A percentile compares a stretch with the other conserved stretches of the same genome.
phyloP scores from a whole-genome alignment of 2,113 vertebrate species.

The Atlantisia rogersi region DNA sequence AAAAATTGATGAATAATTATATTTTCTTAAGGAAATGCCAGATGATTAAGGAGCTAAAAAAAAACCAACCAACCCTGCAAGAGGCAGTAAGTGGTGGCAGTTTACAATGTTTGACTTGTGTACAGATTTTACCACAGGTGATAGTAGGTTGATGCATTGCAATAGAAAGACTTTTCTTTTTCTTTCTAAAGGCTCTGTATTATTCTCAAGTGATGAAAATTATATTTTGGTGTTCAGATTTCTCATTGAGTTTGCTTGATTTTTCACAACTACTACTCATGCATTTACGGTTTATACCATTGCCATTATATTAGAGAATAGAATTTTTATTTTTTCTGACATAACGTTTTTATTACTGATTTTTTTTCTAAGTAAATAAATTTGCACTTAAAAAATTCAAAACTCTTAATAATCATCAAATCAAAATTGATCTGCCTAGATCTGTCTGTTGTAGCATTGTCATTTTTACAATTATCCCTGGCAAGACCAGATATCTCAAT shows the following conservation, averaged over 20 bases:
- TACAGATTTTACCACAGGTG: neutral
- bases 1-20: neutral
- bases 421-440: neutral
- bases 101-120: neutral
- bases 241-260: neutral
- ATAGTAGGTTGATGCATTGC: neutral
- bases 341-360: rapidly evolving
- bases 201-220: neutral
- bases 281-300: neutral
- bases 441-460: neutral
- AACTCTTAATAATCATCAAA: neutral
- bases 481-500: neutral
- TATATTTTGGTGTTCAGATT: neutral
- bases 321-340: neutral
- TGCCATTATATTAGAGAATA: neutral
- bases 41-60: neutral
- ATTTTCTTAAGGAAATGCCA: neutral
- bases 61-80: neutral
- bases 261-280: neutral
- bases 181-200: neutral
- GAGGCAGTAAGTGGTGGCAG: neutral
- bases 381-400: neutral
- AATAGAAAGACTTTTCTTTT: neutral
- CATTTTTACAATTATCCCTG: neutral
- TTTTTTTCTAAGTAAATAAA: neutral